These are phyloP conservation scores for Rattus rattus DNA, from an alignment of 2,113 vertebrate genomes.

Conservation along the genomic window DNA sequence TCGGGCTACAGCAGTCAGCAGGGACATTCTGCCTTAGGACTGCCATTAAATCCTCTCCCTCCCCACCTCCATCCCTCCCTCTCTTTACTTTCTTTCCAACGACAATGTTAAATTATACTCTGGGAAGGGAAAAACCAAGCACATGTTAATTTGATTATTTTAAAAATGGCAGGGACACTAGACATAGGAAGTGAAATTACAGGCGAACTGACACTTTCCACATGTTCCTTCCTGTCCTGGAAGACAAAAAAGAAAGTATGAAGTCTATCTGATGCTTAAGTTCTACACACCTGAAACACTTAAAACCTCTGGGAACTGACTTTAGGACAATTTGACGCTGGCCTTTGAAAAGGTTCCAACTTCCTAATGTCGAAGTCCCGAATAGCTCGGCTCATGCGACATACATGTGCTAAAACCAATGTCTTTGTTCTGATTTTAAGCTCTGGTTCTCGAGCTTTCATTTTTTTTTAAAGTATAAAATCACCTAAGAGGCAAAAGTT, in stretches of 20 bases:
- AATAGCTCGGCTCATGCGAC: background rate
- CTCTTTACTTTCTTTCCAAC: background rate
- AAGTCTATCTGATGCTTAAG: conserved; percentile 22
- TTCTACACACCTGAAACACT: conserved; percentile 15
- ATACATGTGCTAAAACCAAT: background rate
- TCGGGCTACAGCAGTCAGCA: background rate
- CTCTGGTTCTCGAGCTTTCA: background rate
- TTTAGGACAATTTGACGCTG: background rate
- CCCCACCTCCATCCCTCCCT: too few species aligned
- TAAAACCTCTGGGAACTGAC: background rate
- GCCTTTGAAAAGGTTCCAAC: background rate
- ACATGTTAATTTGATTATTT: background rate
- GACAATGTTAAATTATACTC: conserved; percentile 34
- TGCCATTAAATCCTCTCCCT: background rate
- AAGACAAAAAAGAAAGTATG: conserved; percentile 21
- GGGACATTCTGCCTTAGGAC: background rate
- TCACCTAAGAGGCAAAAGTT: background rate
- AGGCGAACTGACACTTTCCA: background rate
- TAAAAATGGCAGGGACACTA: background rate
- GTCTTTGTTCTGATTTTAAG: background rate
- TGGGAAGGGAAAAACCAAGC: conserved; percentile 1
- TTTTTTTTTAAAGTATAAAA: conserved; percentile 20
- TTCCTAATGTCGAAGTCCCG: background rate
- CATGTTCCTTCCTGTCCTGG: background rate
- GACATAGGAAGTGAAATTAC: conserved; percentile 38